phyloP scores from a whole-genome alignment of 2,797 vertebrate species.

The Tapirus indicus region DNA sequence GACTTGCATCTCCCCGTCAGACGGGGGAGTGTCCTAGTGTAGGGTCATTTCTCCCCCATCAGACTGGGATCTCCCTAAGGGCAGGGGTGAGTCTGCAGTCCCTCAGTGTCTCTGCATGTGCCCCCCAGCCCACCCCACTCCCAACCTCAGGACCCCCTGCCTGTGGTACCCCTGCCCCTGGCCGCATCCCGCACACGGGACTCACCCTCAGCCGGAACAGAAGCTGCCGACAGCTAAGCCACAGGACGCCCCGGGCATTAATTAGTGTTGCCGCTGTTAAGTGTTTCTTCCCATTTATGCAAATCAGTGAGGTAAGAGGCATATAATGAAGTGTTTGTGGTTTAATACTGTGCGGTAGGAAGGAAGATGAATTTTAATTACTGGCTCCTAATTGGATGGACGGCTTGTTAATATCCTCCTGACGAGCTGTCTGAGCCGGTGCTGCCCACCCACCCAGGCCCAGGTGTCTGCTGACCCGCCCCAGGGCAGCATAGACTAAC shows the following conservation, averaged over 20 bases:
- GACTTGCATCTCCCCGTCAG: not conserved
- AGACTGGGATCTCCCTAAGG: not conserved
- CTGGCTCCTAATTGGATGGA: constrained; percentile 88
- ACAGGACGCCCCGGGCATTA: constrained; percentile 42
- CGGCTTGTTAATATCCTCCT: constrained; percentile 86
- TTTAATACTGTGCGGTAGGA: constrained; percentile 82
- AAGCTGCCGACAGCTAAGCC: not conserved
- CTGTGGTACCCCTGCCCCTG: accelerated
- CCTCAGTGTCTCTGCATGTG: not conserved
- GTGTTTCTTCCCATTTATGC: constrained; percentile 88
- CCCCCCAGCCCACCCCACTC: too few species aligned
- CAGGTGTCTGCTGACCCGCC: not conserved
- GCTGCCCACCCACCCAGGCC: constrained; percentile 59
- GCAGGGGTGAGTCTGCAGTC: not conserved
- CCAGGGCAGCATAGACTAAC: accelerated
- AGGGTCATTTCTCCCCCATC: not conserved
- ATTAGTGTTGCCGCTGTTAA: constrained; percentile 82
- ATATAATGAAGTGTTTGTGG: constrained; percentile 89
- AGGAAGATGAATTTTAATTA: constrained; percentile 91
- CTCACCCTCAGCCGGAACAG: not conserved
- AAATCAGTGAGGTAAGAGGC: constrained; percentile 88
- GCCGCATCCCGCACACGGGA: accelerated
- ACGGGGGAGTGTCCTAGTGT: not conserved
- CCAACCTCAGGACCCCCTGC: not conserved
- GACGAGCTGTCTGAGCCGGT: constrained; percentile 72